Conservation (phyloP, 2,797 vertebrate species). For the Channallabes apus region DNA sequence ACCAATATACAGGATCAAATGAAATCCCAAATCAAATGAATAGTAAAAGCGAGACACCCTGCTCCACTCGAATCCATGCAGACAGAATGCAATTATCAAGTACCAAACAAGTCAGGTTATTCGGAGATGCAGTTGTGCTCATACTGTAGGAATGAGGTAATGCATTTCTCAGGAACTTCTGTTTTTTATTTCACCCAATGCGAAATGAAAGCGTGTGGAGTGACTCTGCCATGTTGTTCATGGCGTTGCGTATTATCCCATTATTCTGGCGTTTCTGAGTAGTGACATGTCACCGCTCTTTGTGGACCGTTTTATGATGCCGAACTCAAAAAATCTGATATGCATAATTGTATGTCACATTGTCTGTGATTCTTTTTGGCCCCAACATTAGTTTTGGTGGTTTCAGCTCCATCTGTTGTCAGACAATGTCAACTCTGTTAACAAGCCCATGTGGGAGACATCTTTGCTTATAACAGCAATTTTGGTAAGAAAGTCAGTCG, state of each 20-base stretch:
- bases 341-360: conserved; percentile 21
- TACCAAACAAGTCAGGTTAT: not conserved
- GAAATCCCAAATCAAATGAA: not conserved
- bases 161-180: conserved; percentile 9
- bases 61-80: not conserved
- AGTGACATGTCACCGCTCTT: conserved; percentile 14
- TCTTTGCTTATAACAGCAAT: conserved; percentile 52
- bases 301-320: conserved; percentile 29
- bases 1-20: not conserved
- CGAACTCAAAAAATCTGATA: conserved; percentile 18
- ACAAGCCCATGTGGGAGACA: conserved; percentile 45
- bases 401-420: conserved; percentile 36
- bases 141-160: not conserved
- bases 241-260: not conserved
- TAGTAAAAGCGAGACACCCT: not conserved
- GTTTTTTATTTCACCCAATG: not conserved
- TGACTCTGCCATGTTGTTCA: not conserved
- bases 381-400: conserved; percentile 10
- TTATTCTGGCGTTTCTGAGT: conserved; percentile 14
- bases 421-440: conserved; percentile 53
- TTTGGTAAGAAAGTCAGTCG: conserved; percentile 54
- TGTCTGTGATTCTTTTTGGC: conserved; percentile 16
- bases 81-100: not conserved
- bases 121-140: not conserved
- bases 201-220: not conserved